phyloP scores from a whole-genome alignment of 2,113 vertebrate genomes.

The Oryctolagus cuniculus region mOryCun1.1 NC_091432.1:142751001-142751500 shows the following conservation, averaged over 20 bases:
- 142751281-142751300: conserved; percentile 64
- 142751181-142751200: conserved; percentile 67
- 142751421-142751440: conserved; percentile 49
- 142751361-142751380: conserved; percentile 66
- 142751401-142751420: conserved; percentile 60
- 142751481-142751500: conserved; percentile 58
- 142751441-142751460: conserved; percentile 66
- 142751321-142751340: conserved; percentile 72
- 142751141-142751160: too few relatives aligned
- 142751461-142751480: conserved; percentile 66
- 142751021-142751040: conserved; percentile 34
- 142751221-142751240: conserved; percentile 62
- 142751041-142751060: conserved; percentile 18
- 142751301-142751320: conserved; percentile 51
- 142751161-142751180: conserved; percentile 42
- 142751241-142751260: conserved; percentile 57
- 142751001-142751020: background rate
- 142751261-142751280: conserved; percentile 66
- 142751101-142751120: conserved; percentile 60
- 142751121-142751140: conserved; percentile 4
- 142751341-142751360: conserved; percentile 74
- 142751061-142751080: conserved; percentile 42
- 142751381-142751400: conserved; percentile 66
- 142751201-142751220: conserved; percentile 43
- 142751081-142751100: conserved; percentile 57